A percentile compares a stretch with the other conserved stretches of the same genome.
Evolutionary conservation across 2,888 invertebrate species (phyloP).

Genomic region (Papilio protenor): DNA sequence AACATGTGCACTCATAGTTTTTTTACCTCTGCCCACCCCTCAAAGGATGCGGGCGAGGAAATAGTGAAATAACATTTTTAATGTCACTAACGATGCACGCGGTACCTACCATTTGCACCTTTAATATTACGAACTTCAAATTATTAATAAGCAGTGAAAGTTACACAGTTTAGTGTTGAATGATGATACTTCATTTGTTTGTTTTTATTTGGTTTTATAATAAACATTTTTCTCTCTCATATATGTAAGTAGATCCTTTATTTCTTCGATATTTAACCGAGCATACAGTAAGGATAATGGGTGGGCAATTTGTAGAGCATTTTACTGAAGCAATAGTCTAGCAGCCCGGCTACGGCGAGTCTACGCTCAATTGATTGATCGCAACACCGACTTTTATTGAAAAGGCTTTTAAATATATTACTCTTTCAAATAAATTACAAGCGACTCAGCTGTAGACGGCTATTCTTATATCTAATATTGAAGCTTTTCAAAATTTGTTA

Average conservation of each 20-base stretch:
- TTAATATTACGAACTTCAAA: background rate
- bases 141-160: background rate
- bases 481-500: background rate
- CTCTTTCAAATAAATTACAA: slow-evolving; percentile 28
- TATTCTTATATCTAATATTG: background rate
- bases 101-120: slow-evolving; percentile 41
- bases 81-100: slow-evolving; percentile 56
- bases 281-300: slow-evolving; percentile 8
- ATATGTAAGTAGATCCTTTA: background rate
- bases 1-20: slow-evolving; percentile 58
- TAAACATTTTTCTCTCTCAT: background rate
- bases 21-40: slow-evolving; percentile 46
- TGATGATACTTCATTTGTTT: background rate
- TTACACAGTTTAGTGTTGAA: background rate
- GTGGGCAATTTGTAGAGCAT: slow-evolving; percentile 11
- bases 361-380: slow-evolving; percentile 25
- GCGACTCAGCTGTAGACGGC: background rate
- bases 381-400: slow-evolving; percentile 18
- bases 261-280: slow-evolving; percentile 13
- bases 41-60: slow-evolving; percentile 62
- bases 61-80: slow-evolving; percentile 60
- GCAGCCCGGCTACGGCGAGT: slow-evolving; percentile 2
- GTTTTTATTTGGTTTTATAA: background rate
- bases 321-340: background rate
- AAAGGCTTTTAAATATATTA: slow-evolving; percentile 38